These are phyloP conservation scores for Athene noctua DNA, from an alignment of 2,113 vertebrate species.

Conservation along the genomic window DNA sequence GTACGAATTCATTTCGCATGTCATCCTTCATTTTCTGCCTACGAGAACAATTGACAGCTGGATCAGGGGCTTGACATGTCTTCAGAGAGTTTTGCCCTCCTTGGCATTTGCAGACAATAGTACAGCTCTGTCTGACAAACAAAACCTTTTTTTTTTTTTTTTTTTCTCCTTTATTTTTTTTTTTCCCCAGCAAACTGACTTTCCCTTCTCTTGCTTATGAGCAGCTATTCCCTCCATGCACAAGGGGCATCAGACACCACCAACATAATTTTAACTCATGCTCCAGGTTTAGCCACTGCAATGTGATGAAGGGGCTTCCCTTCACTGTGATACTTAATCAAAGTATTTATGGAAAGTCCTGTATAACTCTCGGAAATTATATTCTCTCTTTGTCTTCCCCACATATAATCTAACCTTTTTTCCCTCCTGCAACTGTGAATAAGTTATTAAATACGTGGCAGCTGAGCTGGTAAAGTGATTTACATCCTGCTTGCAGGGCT, in stretches of 20 bases:
- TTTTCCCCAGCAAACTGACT: neutral
- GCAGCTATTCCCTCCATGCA: neutral
- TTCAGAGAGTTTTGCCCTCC: conserved; percentile 11
- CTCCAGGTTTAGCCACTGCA: neutral
- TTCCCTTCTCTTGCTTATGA: neutral
- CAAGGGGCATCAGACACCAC: neutral
- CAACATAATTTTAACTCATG: neutral
- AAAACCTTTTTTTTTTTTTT: neutral
- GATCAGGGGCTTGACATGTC: conserved; percentile 14
- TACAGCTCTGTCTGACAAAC: conserved; percentile 36
- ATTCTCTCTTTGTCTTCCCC: neutral
- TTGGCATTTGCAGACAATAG: conserved; percentile 27
- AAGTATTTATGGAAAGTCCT: neutral
- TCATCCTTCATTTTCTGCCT: conserved; percentile 44
- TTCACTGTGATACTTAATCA: neutral
- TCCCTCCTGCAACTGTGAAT: neutral
- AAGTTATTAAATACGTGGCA: conserved; percentile 21
- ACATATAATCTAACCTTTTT: neutral
- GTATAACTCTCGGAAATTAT: neutral
- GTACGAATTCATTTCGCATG: neutral
- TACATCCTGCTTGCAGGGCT: conserved; percentile 22
- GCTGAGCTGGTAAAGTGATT: conserved; percentile 25
- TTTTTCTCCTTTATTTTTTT: neutral
- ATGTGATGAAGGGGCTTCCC: neutral
- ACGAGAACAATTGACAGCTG: conserved; percentile 39